phyloP scores from a whole-genome alignment of 2,888 invertebrate species.

The Dysmachus trigonus region DNA sequence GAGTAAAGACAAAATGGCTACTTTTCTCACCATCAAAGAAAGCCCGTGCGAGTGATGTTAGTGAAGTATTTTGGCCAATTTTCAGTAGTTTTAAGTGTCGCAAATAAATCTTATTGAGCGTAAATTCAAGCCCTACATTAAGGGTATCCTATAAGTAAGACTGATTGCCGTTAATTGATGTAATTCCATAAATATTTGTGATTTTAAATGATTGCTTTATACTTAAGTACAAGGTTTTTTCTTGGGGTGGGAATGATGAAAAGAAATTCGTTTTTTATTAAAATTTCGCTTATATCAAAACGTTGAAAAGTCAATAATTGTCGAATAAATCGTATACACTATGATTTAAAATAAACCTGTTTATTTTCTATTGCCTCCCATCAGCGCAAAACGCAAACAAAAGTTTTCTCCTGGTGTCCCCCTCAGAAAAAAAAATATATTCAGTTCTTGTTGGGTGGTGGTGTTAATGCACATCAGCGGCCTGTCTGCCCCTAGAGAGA shows the following conservation, averaged over 20 bases:
- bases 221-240: not conserved
- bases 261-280: constrained; percentile 7
- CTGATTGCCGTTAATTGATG: constrained; percentile 21
- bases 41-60: constrained; percentile 39
- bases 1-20: constrained; percentile 45
- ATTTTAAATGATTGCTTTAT: not conserved
- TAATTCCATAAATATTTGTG: constrained; percentile 27
- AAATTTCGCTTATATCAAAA: not conserved
- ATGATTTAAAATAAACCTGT: constrained; percentile 1
- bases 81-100: constrained; percentile 37
- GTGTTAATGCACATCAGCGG: not conserved
- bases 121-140: not conserved
- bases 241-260: not conserved
- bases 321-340: not conserved
- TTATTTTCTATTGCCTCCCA: constrained; percentile 18
- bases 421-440: not conserved
- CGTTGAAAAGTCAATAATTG: constrained; percentile 4
- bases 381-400: constrained; percentile 14
- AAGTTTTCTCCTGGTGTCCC: constrained; percentile 9
- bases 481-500: constrained; percentile 2
- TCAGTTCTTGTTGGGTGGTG: constrained; percentile 21
- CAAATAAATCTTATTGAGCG: not conserved
- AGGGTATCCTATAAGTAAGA: constrained; percentile 37
- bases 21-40: constrained; percentile 45
- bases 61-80: constrained; percentile 23